Conservation (phyloP, 2,113 vertebrate species). For the Oriolus oriolus region DNA sequence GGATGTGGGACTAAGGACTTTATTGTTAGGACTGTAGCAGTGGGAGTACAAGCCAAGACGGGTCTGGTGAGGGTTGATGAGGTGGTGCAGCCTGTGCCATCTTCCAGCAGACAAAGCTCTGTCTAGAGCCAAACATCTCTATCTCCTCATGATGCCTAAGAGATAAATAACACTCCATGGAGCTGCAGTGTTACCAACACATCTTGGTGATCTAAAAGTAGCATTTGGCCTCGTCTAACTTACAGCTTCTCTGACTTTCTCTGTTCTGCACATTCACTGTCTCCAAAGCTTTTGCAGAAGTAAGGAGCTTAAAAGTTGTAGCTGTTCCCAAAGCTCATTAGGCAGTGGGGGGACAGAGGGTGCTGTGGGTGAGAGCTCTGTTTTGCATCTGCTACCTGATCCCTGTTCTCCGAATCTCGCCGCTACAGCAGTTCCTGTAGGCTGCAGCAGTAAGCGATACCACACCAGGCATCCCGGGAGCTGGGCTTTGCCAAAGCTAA, state of each 20-base stretch:
- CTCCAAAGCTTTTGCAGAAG: neutral
- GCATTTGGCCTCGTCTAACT: neutral
- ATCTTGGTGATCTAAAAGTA: neutral
- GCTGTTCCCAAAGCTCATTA: neutral
- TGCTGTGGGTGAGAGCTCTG: neutral
- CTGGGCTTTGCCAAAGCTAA: constrained; percentile 35
- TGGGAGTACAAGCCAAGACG: neutral
- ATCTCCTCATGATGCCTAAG: neutral
- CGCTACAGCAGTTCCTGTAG: constrained; percentile 47
- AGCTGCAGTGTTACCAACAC: neutral
- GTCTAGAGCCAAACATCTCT: neutral
- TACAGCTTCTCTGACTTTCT: neutral
- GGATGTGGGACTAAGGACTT: neutral
- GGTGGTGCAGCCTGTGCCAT: neutral
- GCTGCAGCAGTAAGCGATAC: constrained; percentile 3
- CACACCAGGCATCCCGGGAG: neutral
- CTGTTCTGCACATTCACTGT: neutral
- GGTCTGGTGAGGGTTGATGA: neutral
- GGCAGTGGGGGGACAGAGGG: neutral
- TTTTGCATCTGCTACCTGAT: constrained; percentile 28
- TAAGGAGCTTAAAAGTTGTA: constrained; percentile 12
- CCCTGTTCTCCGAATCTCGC: neutral
- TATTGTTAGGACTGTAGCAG: neutral
- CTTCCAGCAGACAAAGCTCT: neutral
- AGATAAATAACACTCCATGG: neutral